Percentiles rank a stretch among this genome's conserved stretches.
Conservation (phyloP, 2,797 vertebrate species). For the Sciurus carolinensis region DNA sequence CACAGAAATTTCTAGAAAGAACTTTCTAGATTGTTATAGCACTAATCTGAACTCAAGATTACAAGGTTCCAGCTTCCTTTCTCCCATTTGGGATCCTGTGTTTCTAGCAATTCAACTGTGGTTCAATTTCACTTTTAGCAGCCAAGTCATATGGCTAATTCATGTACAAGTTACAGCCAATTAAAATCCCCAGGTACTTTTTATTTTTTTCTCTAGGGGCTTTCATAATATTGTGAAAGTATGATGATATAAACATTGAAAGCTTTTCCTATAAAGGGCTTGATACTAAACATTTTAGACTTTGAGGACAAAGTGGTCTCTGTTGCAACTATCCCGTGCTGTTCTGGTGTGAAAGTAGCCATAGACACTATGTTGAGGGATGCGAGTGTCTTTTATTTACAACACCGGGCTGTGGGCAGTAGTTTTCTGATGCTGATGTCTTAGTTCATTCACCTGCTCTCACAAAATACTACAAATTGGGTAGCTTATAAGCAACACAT, state of each 20-base stretch:
- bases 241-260: background rate
- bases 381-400: background rate
- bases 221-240: constrained; percentile 50
- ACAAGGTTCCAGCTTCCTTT: background rate
- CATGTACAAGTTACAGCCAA: background rate
- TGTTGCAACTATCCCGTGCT: background rate
- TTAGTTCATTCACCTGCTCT: background rate
- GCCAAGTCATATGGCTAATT: background rate
- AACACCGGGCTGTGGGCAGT: background rate
- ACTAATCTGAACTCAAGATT: background rate
- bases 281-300: background rate
- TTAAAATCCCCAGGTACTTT: constrained; percentile 17
- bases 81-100: background rate
- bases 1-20: background rate
- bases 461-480: background rate
- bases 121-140: background rate
- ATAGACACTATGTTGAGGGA: background rate
- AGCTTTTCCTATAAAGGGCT: background rate
- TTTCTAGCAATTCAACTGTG: background rate
- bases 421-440: background rate
- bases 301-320: background rate
- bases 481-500: background rate
- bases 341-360: background rate
- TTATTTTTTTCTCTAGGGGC: background rate
- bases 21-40: background rate